phyloP scores from a whole-genome alignment of 92 coral and sea anemone genomes.

The Porites evermanni region DNA sequence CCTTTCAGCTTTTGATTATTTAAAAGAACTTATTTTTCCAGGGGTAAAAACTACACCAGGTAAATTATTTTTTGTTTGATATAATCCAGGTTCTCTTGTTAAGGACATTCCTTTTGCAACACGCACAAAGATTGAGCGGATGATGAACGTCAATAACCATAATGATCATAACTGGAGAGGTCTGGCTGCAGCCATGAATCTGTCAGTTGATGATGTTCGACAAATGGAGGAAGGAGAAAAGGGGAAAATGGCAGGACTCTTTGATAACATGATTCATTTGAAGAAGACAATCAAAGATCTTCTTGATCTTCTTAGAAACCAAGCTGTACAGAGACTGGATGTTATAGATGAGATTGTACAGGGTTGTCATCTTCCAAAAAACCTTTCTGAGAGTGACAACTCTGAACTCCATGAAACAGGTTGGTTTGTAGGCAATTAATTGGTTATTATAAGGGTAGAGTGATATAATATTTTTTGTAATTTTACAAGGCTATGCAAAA shows the following conservation, averaged over 20 bases:
- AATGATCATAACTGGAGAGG: slow-evolving; percentile 74
- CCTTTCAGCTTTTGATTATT: too few relatives aligned
- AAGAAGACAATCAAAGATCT: slow-evolving; percentile 54
- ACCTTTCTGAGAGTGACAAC: background rate
- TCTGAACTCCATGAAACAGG: slow-evolving; percentile 15
- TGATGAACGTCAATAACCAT: slow-evolving; percentile 23
- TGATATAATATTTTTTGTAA: too few relatives aligned
- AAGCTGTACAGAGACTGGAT: slow-evolving; percentile 33
- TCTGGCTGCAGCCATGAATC: slow-evolving; percentile 68
- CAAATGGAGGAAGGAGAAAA: slow-evolving; percentile 21
- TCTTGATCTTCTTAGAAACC: slow-evolving; percentile 27
- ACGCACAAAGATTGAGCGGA: slow-evolving; percentile 49
- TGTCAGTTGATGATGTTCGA: slow-evolving; percentile 55
- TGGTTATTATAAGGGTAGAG: too few relatives aligned
- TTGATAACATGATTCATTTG: slow-evolving; percentile 66
- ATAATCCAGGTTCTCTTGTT: slow-evolving; percentile 58
- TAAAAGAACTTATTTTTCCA: background rate
- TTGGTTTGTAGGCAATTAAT: background rate
- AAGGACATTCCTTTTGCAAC: slow-evolving; percentile 70
- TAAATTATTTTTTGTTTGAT: background rate
- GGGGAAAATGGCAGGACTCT: slow-evolving; percentile 75
- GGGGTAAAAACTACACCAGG: background rate
- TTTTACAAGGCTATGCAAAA: too few relatives aligned
- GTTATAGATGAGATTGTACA: slow-evolving; percentile 21
- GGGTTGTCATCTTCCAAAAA: background rate